Evolutionary conservation across 2,113 vertebrate species (phyloP).

Genomic region (Lagenorhynchus albirostris): DNA sequence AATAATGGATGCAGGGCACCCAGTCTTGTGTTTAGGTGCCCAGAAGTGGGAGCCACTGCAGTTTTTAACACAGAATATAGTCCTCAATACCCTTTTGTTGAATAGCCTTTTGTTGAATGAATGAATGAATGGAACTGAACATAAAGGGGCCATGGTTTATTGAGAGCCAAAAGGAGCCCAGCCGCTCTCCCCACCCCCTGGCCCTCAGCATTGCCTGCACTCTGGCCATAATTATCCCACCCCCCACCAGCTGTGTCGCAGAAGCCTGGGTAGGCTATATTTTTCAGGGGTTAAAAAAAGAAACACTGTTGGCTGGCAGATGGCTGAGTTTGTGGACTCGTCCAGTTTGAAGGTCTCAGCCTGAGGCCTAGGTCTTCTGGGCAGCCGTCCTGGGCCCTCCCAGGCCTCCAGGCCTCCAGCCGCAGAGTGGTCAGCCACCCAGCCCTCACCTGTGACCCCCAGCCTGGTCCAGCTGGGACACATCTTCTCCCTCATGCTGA

Average conservation of each 20-base stretch:
- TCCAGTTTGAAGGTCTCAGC: conserved; percentile 33
- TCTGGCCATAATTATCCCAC: conserved; percentile 20
- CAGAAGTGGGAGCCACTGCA: not conserved
- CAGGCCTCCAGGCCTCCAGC: not conserved
- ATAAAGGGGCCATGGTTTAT: not conserved
- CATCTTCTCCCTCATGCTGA: not conserved
- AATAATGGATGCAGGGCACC: not conserved
- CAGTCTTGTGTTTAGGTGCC: not conserved
- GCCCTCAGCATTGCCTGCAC: not conserved
- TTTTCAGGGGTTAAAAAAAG: conserved; percentile 70
- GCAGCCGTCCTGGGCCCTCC: not conserved
- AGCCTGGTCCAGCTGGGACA: not conserved
- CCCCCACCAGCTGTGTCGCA: conserved; percentile 46
- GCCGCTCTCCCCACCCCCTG: not conserved
- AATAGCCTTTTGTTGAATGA: not conserved
- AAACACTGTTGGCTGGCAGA: conserved; percentile 56
- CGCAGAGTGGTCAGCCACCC: rapidly evolving
- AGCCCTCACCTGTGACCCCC: not conserved
- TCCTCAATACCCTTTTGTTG: not conserved
- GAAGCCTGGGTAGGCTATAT: conserved; percentile 58
- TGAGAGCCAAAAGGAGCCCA: not conserved
- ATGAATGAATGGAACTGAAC: not conserved
- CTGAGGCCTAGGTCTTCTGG: not conserved
- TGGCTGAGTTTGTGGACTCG: conserved; percentile 34
- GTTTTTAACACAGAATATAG: not conserved